Evolutionary conservation across 2,797 vertebrate species (phyloP).

Genomic region (Strix occidentalis): DNA sequence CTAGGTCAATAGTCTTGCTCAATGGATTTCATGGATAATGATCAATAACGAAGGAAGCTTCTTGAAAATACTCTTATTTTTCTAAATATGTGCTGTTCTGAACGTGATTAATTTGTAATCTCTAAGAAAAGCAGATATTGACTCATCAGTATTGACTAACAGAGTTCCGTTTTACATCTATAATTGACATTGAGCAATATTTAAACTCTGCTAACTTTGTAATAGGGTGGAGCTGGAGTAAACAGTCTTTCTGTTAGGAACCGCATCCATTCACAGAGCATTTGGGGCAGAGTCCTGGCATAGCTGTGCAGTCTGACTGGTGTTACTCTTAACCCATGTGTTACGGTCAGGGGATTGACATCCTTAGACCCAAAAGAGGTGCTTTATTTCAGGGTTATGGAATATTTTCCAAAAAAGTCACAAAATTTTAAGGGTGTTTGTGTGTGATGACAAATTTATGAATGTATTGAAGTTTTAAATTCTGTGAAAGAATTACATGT

Average conservation of each 20-base stretch:
- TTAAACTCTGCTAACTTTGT: not conserved
- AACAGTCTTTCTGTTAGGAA: not conserved
- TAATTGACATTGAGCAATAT: slow-evolving; percentile 52
- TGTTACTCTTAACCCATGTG: not conserved
- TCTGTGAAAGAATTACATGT: not conserved
- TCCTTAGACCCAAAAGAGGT: not conserved
- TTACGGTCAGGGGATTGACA: not conserved
- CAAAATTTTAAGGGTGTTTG: not conserved
- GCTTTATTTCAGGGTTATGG: not conserved
- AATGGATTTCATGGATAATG: not conserved
- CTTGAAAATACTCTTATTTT: not conserved
- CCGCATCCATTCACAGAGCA: not conserved
- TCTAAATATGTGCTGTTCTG: not conserved
- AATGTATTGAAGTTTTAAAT: not conserved
- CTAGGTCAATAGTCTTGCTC: not conserved
- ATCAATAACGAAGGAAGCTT: not conserved
- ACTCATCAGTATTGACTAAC: slow-evolving; percentile 57
- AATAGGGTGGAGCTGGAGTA: slow-evolving; percentile 46
- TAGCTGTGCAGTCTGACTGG: not conserved
- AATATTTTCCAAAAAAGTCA: not conserved
- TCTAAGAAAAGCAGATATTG: slow-evolving; percentile 48
- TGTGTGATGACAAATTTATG: fast-evolving
- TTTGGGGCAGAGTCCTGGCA: slow-evolving; percentile 3
- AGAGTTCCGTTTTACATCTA: slow-evolving; percentile 32
- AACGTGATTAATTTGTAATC: not conserved